phyloP scores from a whole-genome alignment of 2,888 invertebrate genomes.

The Caenorhabditis sp. region DNA sequence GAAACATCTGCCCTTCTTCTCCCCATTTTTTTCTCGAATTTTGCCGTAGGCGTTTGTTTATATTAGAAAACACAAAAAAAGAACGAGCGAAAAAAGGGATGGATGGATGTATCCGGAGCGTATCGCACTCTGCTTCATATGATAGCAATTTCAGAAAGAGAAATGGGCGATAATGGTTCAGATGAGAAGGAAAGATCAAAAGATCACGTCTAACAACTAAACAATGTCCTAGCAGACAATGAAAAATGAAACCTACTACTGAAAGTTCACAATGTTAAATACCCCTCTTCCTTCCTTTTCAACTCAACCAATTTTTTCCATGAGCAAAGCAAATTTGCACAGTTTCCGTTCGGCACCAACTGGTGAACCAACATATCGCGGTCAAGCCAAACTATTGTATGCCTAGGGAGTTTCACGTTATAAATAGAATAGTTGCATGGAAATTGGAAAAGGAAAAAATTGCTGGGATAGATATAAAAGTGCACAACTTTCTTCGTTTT shows the following conservation, averaged over 20 bases:
- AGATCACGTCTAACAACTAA: too few species aligned
- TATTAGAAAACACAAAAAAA: not conserved
- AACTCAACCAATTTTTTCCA: not conserved
- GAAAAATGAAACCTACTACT: too few species aligned
- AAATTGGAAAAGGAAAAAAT: not conserved
- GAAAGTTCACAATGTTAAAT: too few species aligned
- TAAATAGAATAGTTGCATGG: conserved; percentile 18
- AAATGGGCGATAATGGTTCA: not conserved
- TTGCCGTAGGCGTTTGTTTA: conserved; percentile 10
- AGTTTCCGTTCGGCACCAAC: conserved; percentile 5
- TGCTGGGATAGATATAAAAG: too few species aligned
- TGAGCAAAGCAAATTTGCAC: conserved; percentile 36
- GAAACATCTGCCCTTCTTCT: conserved; percentile 3
- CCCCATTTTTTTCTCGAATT: not conserved
- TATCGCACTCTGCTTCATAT: not conserved
- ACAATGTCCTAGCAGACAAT: too few species aligned
- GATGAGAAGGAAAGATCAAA: too few species aligned
- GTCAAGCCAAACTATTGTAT: conserved; percentile 34
- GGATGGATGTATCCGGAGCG: not conserved
- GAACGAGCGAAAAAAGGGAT: not conserved
- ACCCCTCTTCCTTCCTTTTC: not conserved
- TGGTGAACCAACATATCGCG: conserved; percentile 38
- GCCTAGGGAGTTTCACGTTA: conserved; percentile 10
- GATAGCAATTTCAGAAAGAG: too few species aligned
- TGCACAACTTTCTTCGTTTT: too few species aligned